Conservation (phyloP, 1,140 invertebrate genomes). For the Calephelis virginiensis region DNA sequence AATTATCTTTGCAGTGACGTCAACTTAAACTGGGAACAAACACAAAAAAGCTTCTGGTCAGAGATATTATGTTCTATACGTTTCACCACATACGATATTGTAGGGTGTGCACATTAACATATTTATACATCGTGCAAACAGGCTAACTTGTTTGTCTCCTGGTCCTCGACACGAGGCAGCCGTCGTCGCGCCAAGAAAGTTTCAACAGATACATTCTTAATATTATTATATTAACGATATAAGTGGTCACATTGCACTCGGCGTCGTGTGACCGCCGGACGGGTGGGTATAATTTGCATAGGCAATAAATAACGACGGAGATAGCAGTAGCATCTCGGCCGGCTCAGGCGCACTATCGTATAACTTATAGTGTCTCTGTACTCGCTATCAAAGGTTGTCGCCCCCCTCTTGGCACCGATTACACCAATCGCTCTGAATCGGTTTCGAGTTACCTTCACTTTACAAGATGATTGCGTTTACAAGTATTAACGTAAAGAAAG, state of each 20-base stretch:
- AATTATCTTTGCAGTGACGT: too few relatives aligned
- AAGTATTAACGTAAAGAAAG: slow-evolving; percentile 19
- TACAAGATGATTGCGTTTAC: slow-evolving; percentile 13
- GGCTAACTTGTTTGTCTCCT: too few relatives aligned
- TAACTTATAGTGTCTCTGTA: slow-evolving; percentile 40
- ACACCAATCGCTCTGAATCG: slow-evolving; percentile 41
- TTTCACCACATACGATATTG: too few relatives aligned
- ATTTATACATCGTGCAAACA: too few relatives aligned
- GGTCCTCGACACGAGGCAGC: too few relatives aligned
- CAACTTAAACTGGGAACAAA: too few relatives aligned
- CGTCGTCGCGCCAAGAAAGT: not conserved
- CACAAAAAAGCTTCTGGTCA: too few relatives aligned
- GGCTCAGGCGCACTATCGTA: slow-evolving; percentile 47
- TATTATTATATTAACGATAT: slow-evolving; percentile 28
- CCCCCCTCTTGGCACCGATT: slow-evolving; percentile 62
- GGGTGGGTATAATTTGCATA: slow-evolving; percentile 50
- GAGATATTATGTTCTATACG: too few relatives aligned
- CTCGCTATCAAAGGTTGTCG: slow-evolving; percentile 66
- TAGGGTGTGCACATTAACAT: too few relatives aligned
- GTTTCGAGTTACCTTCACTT: slow-evolving; percentile 44
- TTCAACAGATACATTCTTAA: slow-evolving; percentile 4
- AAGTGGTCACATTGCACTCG: slow-evolving; percentile 33
- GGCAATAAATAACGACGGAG: slow-evolving; percentile 62
- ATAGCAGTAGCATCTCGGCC: slow-evolving; percentile 51
- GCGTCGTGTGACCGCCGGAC: slow-evolving; percentile 47